Evolutionary conservation across 64 coral and sea anemone species (phyloP), one percentile per base, ranked within the genome.

Genomic region (Anthopleura sola): DNA sequence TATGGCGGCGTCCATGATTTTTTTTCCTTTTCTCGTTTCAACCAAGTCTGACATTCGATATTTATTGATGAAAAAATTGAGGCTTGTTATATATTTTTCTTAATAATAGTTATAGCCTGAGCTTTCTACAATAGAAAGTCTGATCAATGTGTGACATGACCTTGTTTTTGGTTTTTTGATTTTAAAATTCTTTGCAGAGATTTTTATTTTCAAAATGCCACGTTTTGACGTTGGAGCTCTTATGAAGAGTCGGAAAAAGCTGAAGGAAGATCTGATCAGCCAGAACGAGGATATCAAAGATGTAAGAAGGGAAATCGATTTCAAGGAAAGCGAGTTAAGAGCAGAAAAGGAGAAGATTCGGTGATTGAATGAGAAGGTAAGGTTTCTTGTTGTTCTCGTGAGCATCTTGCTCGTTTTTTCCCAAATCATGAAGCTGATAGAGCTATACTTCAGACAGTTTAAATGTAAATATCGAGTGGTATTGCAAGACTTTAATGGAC

Each of bases 291-390:
- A 23, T 47, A 44, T 79, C 9, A 23, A 79, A 40, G 19, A 79
- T 20, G 0, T 47, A 44, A 79, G 15, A 0, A 48, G 6, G 23
- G 37, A 79, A 46, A 78, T 78, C 17, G 36, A 8, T 24, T 32
- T 32, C n/a, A 79, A 79, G 76, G 76, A 79, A 79, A 79, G 76
- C 2, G 76, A 79, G 76, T 14, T 47, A 18, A 38, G 16, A 79
- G 76, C 76, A 1, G 47, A 40, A 33, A 79, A 26, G 37, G 76
- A 7, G 47, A 79, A 79, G 76, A 7, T 79, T 79, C 76, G 44
- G 38, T 37, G 76, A 3, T 47, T 79, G 76, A 47, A 79, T 79
- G 76, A 79, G 23, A 47, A 79, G 76, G 76, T 79, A 79, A 79
- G 38, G 66, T 29, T 68, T 57, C 55, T 57, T 0, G 55, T 57